phyloP scores from a whole-genome alignment of 2,888 invertebrate species.

The Drosophila robusta region DNA sequence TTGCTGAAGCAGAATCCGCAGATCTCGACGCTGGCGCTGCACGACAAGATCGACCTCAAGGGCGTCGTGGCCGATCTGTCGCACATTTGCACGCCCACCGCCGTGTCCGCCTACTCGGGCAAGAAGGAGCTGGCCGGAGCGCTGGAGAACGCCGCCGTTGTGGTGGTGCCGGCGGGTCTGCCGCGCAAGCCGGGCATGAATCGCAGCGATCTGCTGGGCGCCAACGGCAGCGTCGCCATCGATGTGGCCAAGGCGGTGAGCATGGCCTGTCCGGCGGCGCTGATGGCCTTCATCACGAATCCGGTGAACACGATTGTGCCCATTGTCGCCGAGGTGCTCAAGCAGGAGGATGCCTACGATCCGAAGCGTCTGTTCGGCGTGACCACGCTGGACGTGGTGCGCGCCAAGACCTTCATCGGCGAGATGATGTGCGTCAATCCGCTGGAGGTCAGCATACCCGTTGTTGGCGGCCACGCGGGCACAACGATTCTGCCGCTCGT shows the following conservation, averaged over 20 bases:
- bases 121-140: slow-evolving; percentile 90
- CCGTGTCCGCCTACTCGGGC: slow-evolving; percentile 90
- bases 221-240: slow-evolving; percentile 96
- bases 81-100: slow-evolving; percentile 94
- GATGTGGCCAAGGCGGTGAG: slow-evolving; percentile 92
- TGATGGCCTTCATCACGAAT: slow-evolving; percentile 97
- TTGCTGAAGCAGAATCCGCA: slow-evolving; percentile 94
- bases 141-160: slow-evolving; percentile 91
- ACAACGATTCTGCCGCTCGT: slow-evolving; percentile 97
- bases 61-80: slow-evolving; percentile 98
- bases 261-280: slow-evolving; percentile 93
- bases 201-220: slow-evolving; percentile 97
- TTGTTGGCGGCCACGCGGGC: slow-evolving; percentile 98
- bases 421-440: slow-evolving; percentile 94
- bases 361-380: slow-evolving; percentile 96
- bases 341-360: slow-evolving; percentile 91
- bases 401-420: slow-evolving; percentile 95
- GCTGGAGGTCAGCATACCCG: slow-evolving; percentile 91
- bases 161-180: slow-evolving; percentile 97
- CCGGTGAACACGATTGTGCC: slow-evolving; percentile 99
- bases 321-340: slow-evolving; percentile 95
- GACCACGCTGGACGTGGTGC: slow-evolving; percentile 97
- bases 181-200: slow-evolving; percentile 99
- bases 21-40: slow-evolving; percentile 92
- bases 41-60: slow-evolving; percentile 95